Percentiles rank a stretch among this genome's conserved stretches.
phyloP scores from a whole-genome alignment of 2,113 vertebrate genomes.

The Hystrix brachyura region DNA sequence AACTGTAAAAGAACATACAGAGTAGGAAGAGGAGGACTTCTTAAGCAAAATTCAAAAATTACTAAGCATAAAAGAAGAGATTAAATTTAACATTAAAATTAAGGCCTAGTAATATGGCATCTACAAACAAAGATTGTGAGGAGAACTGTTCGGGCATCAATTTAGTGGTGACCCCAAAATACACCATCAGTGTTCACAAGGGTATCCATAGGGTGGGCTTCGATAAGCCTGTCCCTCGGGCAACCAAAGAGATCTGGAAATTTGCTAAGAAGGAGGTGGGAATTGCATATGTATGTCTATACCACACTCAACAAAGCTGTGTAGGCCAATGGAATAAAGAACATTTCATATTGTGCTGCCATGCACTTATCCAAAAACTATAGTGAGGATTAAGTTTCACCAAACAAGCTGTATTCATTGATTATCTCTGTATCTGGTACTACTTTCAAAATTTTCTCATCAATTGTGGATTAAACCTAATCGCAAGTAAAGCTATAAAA shows the following conservation, averaged over 20 bases:
- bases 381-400: conserved; percentile 93
- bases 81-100: not conserved
- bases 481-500: not conserved
- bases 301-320: conserved; percentile 94
- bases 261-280: conserved; percentile 95
- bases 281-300: conserved; percentile 92
- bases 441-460: conserved; percentile 89
- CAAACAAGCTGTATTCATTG: conserved; percentile 92
- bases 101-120: conserved; percentile 87
- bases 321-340: conserved; percentile 94
- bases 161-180: conserved; percentile 92
- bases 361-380: conserved; percentile 90
- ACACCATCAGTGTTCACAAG: conserved; percentile 94
- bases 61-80: conserved; percentile 1
- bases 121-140: conserved; percentile 92
- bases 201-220: conserved; percentile 92
- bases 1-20: not conserved
- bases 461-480: not conserved
- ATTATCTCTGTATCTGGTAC: conserved; percentile 91
- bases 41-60: not conserved
- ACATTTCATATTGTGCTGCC: conserved; percentile 90
- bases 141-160: conserved; percentile 91
- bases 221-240: conserved; percentile 90
- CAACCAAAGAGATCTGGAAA: conserved; percentile 94
- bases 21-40: not conserved